phyloP scores from a whole-genome alignment of 2,888 invertebrate genomes.

The Idaea straminata region DNA sequence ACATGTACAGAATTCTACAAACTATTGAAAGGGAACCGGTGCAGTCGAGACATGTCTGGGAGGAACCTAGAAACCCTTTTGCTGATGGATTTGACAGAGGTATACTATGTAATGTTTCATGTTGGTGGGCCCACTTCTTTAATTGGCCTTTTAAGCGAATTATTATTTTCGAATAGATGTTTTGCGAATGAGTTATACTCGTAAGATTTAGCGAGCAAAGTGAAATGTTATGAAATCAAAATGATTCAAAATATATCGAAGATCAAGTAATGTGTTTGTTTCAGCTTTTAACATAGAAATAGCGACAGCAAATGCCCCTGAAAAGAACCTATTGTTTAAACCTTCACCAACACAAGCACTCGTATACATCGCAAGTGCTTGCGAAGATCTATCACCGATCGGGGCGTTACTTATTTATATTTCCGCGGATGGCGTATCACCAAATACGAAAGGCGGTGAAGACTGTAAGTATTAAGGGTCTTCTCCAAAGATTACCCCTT shows the following conservation, averaged over 20 bases:
- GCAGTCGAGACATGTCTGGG: background rate
- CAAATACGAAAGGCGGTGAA: constrained; percentile 89
- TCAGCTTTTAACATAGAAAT: constrained; percentile 14
- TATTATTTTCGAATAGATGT: background rate
- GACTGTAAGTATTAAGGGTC: constrained; percentile 83
- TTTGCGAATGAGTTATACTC: background rate
- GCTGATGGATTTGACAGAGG: constrained; percentile 6
- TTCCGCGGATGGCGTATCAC: constrained; percentile 94
- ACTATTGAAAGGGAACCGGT: constrained; percentile 93
- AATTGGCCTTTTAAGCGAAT: background rate
- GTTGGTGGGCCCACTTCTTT: background rate
- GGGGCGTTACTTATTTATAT: constrained; percentile 95
- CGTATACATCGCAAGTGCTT: constrained; percentile 94
- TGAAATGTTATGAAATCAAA: background rate
- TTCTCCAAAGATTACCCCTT: background rate
- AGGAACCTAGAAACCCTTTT: constrained; percentile 3
- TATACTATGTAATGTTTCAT: background rate
- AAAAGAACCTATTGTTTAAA: constrained; percentile 96
- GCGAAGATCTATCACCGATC: constrained; percentile 95
- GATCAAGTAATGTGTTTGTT: constrained; percentile 19
- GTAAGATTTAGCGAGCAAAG: background rate
- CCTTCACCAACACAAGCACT: constrained; percentile 96
- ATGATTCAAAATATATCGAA: background rate
- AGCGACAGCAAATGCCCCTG: constrained; percentile 12
- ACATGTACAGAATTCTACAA: constrained; percentile 98